These are phyloP conservation scores for Athetis lepigone DNA, from an alignment of 2,888 invertebrate genomes.

Conservation along the genomic window DNA sequence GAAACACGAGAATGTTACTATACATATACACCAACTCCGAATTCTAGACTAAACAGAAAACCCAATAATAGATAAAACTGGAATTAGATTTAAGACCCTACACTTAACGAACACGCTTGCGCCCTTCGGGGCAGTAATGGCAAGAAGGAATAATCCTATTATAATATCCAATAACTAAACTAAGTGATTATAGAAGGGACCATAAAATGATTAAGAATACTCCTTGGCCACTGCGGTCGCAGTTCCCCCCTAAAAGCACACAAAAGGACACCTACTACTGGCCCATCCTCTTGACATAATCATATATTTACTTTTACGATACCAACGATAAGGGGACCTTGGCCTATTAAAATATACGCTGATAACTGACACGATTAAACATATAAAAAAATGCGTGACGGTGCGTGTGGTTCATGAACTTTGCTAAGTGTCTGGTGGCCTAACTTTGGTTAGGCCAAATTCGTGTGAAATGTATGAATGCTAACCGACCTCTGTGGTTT, in stretches of 20 bases:
- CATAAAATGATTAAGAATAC: too few relatives aligned
- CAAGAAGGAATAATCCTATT: too few relatives aligned
- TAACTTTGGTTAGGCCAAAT: not conserved
- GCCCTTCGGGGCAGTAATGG: too few relatives aligned
- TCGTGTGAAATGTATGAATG: not conserved
- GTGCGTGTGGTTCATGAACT: not conserved
- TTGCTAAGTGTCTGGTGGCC: not conserved
- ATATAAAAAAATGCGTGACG: not conserved
- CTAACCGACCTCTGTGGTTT: too few relatives aligned
- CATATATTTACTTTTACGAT: slow-evolving; percentile 38
- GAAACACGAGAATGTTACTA: too few relatives aligned
- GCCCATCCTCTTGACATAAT: slow-evolving; percentile 33
- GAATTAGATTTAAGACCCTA: too few relatives aligned
- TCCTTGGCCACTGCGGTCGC: not conserved
- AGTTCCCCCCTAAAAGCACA: too few relatives aligned
- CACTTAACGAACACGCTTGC: too few relatives aligned
- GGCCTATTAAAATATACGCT: slow-evolving; percentile 32
- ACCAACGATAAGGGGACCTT: slow-evolving; percentile 29
- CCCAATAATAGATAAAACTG: too few relatives aligned
- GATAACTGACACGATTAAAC: slow-evolving; percentile 21
- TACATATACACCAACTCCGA: too few relatives aligned
- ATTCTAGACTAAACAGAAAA: too few relatives aligned
- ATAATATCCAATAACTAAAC: not conserved
- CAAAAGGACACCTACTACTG: not conserved
- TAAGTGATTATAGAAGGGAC: not conserved